phyloP scores from a whole-genome alignment of 2,888 invertebrate species.

The Napeogenes inachia region DNA sequence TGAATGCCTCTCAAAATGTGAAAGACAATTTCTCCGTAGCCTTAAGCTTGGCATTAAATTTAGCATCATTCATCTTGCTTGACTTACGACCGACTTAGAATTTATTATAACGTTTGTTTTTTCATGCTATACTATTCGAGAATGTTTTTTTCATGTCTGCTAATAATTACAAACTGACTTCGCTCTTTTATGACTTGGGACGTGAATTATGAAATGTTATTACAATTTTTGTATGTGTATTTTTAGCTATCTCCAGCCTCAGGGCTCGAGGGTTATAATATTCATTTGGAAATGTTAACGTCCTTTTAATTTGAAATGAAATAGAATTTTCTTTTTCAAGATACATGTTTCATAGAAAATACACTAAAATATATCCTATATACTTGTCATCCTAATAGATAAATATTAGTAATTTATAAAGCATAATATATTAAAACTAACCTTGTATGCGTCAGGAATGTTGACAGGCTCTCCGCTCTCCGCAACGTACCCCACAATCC shows the following conservation, averaged over 20 bases:
- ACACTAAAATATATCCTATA: no score
- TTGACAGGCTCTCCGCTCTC: slow-evolving; percentile 95
- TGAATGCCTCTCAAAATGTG: slow-evolving; percentile 29
- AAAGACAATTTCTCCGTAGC: slow-evolving; percentile 31
- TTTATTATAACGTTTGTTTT: slow-evolving; percentile 25
- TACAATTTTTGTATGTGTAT: neutral
- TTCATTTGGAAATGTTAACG: neutral
- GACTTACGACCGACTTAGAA: slow-evolving; percentile 30
- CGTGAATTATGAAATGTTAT: neutral
- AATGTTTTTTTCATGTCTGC: neutral
- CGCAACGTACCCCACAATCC: slow-evolving; percentile 96
- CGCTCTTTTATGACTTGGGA: neutral
- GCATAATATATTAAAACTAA: slow-evolving; percentile 44
- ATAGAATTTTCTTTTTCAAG: no score
- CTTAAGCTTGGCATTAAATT: slow-evolving; percentile 29
- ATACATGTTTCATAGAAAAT: no score
- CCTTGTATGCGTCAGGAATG: slow-evolving; percentile 97
- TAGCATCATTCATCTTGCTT: slow-evolving; percentile 30
- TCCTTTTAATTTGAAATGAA: no score
- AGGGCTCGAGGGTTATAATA: neutral
- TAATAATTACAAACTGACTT: slow-evolving; percentile 1
- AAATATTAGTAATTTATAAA: neutral
- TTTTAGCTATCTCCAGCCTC: no score
- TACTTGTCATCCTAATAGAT: neutral
- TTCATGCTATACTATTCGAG: slow-evolving; percentile 10